A percentile compares a stretch with the other conserved stretches of the same genome.
Conservation (phyloP, 2,797 vertebrate species). For the Leontocebus nigricollis region DNA sequence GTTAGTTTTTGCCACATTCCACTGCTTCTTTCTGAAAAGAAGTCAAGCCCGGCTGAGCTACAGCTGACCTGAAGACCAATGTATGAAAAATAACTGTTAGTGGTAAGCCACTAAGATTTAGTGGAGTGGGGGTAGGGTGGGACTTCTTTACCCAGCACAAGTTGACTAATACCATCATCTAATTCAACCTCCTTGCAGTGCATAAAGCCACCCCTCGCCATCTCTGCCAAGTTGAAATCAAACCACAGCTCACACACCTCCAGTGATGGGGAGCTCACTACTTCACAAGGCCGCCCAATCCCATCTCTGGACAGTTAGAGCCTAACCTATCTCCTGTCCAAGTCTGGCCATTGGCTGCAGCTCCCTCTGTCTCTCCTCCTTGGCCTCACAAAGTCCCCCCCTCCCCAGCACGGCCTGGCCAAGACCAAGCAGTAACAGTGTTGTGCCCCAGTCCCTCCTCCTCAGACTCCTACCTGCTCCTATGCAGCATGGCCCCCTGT, state of each 20-base stretch:
- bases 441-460: accelerated
- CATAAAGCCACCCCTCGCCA: not conserved
- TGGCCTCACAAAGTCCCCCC: not conserved
- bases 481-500: accelerated
- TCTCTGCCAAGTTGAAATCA: not conserved
- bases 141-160: not conserved
- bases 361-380: not conserved
- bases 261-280: not conserved
- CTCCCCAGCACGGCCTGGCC: no score
- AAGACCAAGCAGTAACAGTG: not conserved
- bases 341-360: no score
- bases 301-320: not conserved
- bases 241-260: not conserved
- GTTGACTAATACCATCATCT: not conserved
- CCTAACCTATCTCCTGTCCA: not conserved
- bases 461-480: not conserved
- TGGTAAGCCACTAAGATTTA: not conserved
- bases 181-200: not conserved
- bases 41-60: not conserved
- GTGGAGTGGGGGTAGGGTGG: no score
- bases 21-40: not conserved
- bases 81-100: not conserved
- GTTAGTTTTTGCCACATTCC: not conserved
- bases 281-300: not conserved
- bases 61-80: not conserved